These are phyloP conservation scores for Porites lobata DNA, from an alignment of 92 coral and sea anemone genomes.

Conservation along the genomic window DNA sequence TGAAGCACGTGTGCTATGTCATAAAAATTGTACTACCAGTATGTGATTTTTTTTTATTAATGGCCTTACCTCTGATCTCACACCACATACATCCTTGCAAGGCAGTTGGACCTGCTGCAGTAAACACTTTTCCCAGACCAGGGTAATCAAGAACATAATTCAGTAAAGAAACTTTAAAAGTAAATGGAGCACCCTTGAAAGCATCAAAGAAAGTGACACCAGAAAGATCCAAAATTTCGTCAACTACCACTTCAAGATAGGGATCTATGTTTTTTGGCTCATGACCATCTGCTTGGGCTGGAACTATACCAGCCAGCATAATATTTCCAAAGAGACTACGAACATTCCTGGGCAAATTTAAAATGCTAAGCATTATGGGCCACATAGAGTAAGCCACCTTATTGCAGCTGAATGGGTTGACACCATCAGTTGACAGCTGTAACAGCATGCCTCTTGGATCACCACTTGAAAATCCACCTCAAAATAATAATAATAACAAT, in stretches of 20 bases:
- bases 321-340: too few relatives aligned
- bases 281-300: slow-evolving; percentile 24
- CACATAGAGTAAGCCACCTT: too few relatives aligned
- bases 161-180: slow-evolving; percentile 45
- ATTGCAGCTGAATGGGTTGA: too few relatives aligned
- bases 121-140: slow-evolving; percentile 58
- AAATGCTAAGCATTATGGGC: too few relatives aligned
- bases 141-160: slow-evolving; percentile 15
- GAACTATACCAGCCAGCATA: not conserved
- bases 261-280: slow-evolving; percentile 36
- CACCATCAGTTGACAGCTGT: too few relatives aligned
- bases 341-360: too few relatives aligned
- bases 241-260: slow-evolving; percentile 59
- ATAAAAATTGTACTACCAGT: not conserved
- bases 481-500: too few relatives aligned
- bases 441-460: too few relatives aligned
- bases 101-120: slow-evolving; percentile 60
- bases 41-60: not conserved
- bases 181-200: slow-evolving; percentile 36
- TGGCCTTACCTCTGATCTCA: slow-evolving; percentile 54
- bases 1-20: not conserved
- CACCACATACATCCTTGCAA: slow-evolving; percentile 70
- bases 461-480: too few relatives aligned
- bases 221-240: slow-evolving; percentile 53
- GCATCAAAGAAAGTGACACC: slow-evolving; percentile 60